Evolutionary conservation across 2,797 vertebrate species (phyloP).

Genomic region (Gymnothorax javanicus): DNA sequence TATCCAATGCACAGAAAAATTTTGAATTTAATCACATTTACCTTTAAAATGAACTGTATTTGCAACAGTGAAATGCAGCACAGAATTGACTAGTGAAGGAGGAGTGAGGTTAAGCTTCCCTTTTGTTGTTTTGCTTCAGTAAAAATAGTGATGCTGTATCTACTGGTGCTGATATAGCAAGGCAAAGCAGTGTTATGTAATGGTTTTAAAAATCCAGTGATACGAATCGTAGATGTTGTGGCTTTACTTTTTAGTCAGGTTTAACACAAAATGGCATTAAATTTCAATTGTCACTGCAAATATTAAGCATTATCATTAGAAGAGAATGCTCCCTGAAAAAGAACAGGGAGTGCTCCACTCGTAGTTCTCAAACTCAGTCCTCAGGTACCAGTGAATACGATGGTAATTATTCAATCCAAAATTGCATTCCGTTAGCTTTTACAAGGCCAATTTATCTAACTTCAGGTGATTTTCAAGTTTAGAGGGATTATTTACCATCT

Average conservation of each 20-base stretch:
- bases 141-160: not conserved
- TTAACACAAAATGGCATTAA: not conserved
- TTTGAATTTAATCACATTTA: too few relatives aligned
- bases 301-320: not conserved
- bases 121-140: not conserved
- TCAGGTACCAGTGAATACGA: too few relatives aligned
- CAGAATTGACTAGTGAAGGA: not conserved
- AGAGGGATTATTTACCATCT: too few relatives aligned
- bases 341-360: not conserved
- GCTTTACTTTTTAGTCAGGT: not conserved
- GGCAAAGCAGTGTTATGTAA: not conserved
- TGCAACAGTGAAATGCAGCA: not conserved
- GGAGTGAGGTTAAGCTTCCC: not conserved
- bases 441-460: too few relatives aligned
- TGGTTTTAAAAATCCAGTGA: not conserved
- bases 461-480: too few relatives aligned
- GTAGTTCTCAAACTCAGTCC: too few relatives aligned
- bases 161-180: not conserved
- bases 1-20: too few relatives aligned
- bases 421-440: too few relatives aligned
- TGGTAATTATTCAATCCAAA: too few relatives aligned
- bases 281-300: not conserved
- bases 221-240: not conserved
- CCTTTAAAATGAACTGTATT: not conserved
- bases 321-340: not conserved